These are phyloP conservation scores for Sciurus niger DNA, from an alignment of 2,113 vertebrate species.

Conservation along the genomic window DNA sequence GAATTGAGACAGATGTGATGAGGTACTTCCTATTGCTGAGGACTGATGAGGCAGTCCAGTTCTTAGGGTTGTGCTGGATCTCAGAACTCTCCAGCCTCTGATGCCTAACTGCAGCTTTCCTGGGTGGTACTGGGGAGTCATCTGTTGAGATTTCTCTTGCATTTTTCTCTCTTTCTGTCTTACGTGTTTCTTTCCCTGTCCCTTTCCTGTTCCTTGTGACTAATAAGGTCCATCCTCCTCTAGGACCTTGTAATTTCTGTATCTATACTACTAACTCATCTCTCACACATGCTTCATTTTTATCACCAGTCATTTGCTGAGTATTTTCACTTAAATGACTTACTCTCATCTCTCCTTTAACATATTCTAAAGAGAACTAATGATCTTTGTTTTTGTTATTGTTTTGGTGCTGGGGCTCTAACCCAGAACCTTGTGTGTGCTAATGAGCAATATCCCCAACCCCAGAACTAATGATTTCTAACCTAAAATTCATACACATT, in stretches of 20 bases:
- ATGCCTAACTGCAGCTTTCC: background rate
- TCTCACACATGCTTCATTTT: background rate
- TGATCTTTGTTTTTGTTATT: background rate
- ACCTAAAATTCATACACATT: background rate
- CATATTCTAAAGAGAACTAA: background rate
- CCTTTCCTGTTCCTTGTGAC: background rate
- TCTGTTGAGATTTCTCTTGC: background rate
- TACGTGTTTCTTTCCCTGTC: background rate
- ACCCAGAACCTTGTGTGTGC: background rate
- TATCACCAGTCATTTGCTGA: background rate
- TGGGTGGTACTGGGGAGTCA: background rate
- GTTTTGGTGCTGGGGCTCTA: background rate
- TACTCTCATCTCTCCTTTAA: background rate
- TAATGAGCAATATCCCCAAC: background rate
- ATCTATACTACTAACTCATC: background rate
- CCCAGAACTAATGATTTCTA: slow-evolving; percentile 29
- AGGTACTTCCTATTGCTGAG: background rate
- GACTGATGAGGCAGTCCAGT: background rate
- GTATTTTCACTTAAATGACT: slow-evolving; percentile 54
- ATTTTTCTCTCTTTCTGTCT: background rate
- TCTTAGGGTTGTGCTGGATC: background rate
- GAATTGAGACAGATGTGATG: background rate
- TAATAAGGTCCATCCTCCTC: background rate
- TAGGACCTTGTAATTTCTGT: background rate
- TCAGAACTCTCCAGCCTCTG: background rate